Evolutionary conservation across 1,140 invertebrate species (phyloP), one percentile per base, ranked within the genome.

Genomic region (Drosophila ambigua): DNA sequence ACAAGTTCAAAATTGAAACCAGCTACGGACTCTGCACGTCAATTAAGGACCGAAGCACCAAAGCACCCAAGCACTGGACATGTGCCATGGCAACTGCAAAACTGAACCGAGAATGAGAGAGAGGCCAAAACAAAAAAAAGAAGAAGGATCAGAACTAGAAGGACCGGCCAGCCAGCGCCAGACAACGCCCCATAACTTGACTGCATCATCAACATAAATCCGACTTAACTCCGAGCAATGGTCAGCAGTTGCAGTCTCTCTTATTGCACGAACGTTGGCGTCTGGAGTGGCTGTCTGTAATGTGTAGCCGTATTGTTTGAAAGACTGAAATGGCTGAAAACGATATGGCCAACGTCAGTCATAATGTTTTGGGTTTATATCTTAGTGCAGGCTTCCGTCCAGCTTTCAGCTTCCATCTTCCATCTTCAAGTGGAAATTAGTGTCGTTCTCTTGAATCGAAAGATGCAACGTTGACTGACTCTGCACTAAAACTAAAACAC

Each of bases 121-220:
- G 13, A 51, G 16, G 16, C 0, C 16, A 16, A 16, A 16, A 16
- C 0, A 16, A 16, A 15, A 55, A 9, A 48, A 2, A 60, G 16
- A 8, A n/a, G 41, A 4, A 4, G 51, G 20, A 69, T 58, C 24
- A 35, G 45, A 2, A 53, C 39, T 35, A 50, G 52, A n/a, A 48
- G 54, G 11, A 20, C 20, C 31, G 20, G 23, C 46, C 31, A 26
- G 48, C 28, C 28, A 15, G 44, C 24, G 44, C 20, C 11, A 52
- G 15, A 11, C 11, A 48, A 26, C 44, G 35, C 20, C 58, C 43
- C 28, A 66, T 59, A 63, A 58, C 67, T 68, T 55, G 51, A 50
- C 45, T 68, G 63, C 63, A 69, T 48, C 73, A 79, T 84, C 77
- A 84, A 79, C 80, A 84, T 84, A 84, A 84, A 84, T 84, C 77